Evolutionary conservation across 1,140 invertebrate species (phyloP).

Genomic region (Aphelenchoides fujianensis): DNA sequence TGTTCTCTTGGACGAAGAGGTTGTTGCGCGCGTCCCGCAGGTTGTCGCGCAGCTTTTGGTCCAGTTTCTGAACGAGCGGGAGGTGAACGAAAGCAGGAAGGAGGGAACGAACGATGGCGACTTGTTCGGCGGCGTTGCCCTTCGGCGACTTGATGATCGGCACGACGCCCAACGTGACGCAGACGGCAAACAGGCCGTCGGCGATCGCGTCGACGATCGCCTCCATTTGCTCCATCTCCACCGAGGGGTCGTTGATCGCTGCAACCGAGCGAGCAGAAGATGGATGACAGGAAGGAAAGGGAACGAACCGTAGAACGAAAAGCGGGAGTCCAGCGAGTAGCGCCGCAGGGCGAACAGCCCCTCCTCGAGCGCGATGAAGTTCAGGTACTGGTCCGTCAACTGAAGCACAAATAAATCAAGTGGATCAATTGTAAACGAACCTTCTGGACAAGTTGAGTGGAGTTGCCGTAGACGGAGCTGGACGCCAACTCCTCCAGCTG

Average conservation of each 20-base stretch:
- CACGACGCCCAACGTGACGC: slow-evolving; percentile 87
- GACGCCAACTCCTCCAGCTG: slow-evolving; percentile 92
- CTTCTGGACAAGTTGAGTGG: slow-evolving; percentile 83
- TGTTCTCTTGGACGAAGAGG: slow-evolving; percentile 75
- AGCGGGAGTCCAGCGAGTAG: slow-evolving; percentile 36
- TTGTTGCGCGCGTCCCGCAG: slow-evolving; percentile 91
- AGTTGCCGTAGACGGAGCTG: slow-evolving; percentile 76
- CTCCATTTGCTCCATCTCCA: slow-evolving; percentile 93
- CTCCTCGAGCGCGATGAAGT: slow-evolving; percentile 96
- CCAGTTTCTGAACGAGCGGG: slow-evolving; percentile 72
- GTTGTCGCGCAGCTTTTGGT: slow-evolving; percentile 95
- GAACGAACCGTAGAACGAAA: slow-evolving; percentile 50
- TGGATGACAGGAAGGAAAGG: neutral
- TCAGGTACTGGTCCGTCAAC: slow-evolving; percentile 93
- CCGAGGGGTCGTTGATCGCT: slow-evolving; percentile 90
- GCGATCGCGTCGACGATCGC: slow-evolving; percentile 87
- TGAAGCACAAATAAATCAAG: slow-evolving; percentile 54
- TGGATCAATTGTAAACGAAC: slow-evolving; percentile 62
- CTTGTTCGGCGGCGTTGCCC: slow-evolving; percentile 96
- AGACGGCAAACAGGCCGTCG: slow-evolving; percentile 92
- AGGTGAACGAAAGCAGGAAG: slow-evolving; percentile 8
- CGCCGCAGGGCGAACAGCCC: slow-evolving; percentile 82
- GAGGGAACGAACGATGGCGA: slow-evolving; percentile 70
- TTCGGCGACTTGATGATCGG: slow-evolving; percentile 90
- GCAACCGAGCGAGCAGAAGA: slow-evolving; percentile 57